phyloP scores from a whole-genome alignment of 2,113 vertebrate species.

The Eclectus roratus region DNA sequence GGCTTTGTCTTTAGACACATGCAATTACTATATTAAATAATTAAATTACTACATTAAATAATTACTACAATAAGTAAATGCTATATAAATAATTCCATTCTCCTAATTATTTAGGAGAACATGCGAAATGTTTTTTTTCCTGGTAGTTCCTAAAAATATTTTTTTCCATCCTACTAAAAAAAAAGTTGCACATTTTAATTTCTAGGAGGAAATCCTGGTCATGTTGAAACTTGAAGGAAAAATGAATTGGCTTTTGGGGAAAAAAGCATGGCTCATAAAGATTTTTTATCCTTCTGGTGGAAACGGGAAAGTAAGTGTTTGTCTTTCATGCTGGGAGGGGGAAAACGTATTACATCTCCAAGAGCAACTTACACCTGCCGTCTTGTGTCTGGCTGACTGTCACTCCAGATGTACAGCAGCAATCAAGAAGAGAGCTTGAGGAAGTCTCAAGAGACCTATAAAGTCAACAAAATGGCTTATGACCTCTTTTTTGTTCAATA shows the following conservation, averaged over 20 bases:
- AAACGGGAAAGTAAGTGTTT: background rate
- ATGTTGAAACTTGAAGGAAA: background rate
- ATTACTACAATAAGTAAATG: background rate
- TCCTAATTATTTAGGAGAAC: background rate
- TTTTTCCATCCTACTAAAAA: background rate
- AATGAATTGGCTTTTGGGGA: background rate
- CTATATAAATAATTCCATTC: background rate
- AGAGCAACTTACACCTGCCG: conserved; percentile 34
- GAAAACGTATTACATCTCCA: background rate
- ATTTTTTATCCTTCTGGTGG: background rate
- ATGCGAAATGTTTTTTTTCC: background rate
- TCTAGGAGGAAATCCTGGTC: background rate
- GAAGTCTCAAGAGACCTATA: conserved; percentile 33
- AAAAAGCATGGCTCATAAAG: background rate
- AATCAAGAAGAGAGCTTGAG: conserved; percentile 47
- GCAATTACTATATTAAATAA: background rate
- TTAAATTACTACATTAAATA: background rate
- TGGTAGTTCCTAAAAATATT: background rate
- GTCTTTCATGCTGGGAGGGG: background rate
- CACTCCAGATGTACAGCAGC: conserved; percentile 43
- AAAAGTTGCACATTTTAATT: background rate
- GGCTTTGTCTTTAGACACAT: background rate
- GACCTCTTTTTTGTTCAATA: conserved; percentile 59
- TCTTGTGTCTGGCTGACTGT: conserved; percentile 41
- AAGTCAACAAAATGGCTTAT: conserved; percentile 52